Evolutionary conservation across 2,888 invertebrate species (phyloP), one percentile per base, ranked within the genome.

Genomic region (Brachypterus glaber): DNA sequence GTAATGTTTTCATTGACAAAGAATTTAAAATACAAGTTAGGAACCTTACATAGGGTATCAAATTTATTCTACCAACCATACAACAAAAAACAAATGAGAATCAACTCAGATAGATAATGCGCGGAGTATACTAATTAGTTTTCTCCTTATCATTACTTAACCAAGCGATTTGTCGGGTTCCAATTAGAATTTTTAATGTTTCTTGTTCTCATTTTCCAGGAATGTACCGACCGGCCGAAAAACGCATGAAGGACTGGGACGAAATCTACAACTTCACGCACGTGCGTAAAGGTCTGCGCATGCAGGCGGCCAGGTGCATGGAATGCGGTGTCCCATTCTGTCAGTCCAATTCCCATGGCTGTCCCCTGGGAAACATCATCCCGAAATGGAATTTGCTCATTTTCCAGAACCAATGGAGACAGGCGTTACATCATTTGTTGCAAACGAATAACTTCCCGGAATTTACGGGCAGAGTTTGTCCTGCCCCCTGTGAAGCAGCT

Each of bases 281-380:
- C 50, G 90, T 97, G 5, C 79, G 90, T 4, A 85, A 86, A 62
- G 90, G 89, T n/a, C 72, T 98, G 29, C 74, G 83, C 33, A 76
- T 83, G 7, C 95, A 95, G 63, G 92, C 95, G 2, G 92, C 95
- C 0, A 75, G 93, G 29, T 98, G 97, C 61, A 97, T 97, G 97
- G 97, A 97, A 59, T 97, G 97, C 65, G 97, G 97, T 15, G 93
- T 98, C n/a, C 93, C 93, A 5, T 93, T 95, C 72, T 98, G 98
- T 60, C 91, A 92, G 62, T 89, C 89, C 24, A 76, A 77, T 44
- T 75, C 77, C 25, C 89, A 95, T 62, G 97, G 97, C 32, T 98
- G 97, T 61, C 97, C 97, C 1, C 75, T 98, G 25, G 96, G 96
- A 18, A 98, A 98, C 66, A 92, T 98, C 51, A 93, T 98, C 49